phyloP scores from a whole-genome alignment of 2,113 vertebrate genomes.

The Conger conger region DNA sequence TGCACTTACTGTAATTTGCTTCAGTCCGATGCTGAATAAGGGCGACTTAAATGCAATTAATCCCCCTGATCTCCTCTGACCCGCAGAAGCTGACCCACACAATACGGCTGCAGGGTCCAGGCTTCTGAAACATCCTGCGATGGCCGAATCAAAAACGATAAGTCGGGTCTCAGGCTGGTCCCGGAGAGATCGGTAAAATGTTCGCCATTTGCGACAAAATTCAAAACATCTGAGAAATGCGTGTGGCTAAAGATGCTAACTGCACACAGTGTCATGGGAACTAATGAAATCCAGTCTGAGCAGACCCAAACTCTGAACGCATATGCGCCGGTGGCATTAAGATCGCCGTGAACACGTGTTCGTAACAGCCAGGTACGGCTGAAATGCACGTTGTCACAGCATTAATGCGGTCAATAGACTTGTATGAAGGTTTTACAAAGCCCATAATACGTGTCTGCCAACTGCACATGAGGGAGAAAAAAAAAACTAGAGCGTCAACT shows the following conservation, averaged over 20 bases:
- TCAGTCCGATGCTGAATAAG: slow-evolving; percentile 69
- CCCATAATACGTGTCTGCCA: too few relatives aligned
- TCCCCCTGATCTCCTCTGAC: slow-evolving; percentile 70
- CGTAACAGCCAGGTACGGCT: too few relatives aligned
- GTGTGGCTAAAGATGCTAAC: too few relatives aligned
- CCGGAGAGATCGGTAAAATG: slow-evolving; percentile 17
- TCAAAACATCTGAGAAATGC: neutral
- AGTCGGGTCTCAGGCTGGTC: slow-evolving; percentile 43
- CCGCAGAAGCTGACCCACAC: slow-evolving; percentile 64
- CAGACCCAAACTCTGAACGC: neutral
- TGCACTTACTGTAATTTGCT: slow-evolving; percentile 71
- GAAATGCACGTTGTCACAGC: too few relatives aligned
- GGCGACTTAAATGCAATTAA: slow-evolving; percentile 75
- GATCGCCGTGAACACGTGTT: too few relatives aligned
- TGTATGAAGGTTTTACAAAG: too few relatives aligned
- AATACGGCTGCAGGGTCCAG: slow-evolving; percentile 69
- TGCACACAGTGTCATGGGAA: neutral
- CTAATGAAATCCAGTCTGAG: neutral
- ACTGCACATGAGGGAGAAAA: too few relatives aligned
- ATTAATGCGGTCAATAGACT: too few relatives aligned
- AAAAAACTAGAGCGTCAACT: too few relatives aligned
- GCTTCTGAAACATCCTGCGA: slow-evolving; percentile 29
- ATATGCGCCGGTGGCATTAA: too few relatives aligned
- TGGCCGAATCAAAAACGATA: slow-evolving; percentile 57
- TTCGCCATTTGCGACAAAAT: neutral